Conservation (phyloP, 2,888 invertebrate genomes). For the Scrobipalpa costella region DNA sequence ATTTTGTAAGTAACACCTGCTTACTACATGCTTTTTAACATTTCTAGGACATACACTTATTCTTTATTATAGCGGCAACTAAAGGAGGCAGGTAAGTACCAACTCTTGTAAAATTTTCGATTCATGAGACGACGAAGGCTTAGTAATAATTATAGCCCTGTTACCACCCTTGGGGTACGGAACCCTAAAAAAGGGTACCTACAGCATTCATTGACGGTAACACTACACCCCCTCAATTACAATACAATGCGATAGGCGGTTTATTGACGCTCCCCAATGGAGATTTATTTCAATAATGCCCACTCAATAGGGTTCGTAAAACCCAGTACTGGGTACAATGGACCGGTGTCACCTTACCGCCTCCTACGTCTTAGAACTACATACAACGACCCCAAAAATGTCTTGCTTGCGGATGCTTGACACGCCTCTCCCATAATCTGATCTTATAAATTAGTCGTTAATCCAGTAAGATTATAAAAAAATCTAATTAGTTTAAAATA, state of each 20-base stretch:
- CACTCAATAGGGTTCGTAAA: constrained; percentile 50
- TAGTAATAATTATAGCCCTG: too few species aligned
- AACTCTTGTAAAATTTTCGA: too few species aligned
- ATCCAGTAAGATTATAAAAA: too few species aligned
- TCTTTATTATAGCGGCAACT: too few species aligned
- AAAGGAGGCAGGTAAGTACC: too few species aligned
- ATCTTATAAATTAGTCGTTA: too few species aligned
- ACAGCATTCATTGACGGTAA: constrained; percentile 44
- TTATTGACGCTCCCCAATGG: constrained; percentile 72
- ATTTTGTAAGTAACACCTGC: too few species aligned
- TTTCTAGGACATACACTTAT: too few species aligned
- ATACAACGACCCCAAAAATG: neutral
- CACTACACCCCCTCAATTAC: constrained; percentile 71
- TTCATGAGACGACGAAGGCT: too few species aligned
- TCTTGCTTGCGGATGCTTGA: constrained; percentile 5
- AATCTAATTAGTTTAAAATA: too few species aligned
- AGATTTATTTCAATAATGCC: constrained; percentile 59
- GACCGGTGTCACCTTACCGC: constrained; percentile 57
- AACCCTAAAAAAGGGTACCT: neutral
- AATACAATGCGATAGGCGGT: constrained; percentile 79
- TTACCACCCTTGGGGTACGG: neutral
- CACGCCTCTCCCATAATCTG: neutral
- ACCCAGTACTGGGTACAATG: constrained; percentile 50
- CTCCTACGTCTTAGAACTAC: constrained; percentile 28
- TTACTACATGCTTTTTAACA: too few species aligned